Evolutionary conservation across 1,140 invertebrate genomes (phyloP), one percentile per base, ranked within the genome.

Genomic region (Cephus cinctus): DNA sequence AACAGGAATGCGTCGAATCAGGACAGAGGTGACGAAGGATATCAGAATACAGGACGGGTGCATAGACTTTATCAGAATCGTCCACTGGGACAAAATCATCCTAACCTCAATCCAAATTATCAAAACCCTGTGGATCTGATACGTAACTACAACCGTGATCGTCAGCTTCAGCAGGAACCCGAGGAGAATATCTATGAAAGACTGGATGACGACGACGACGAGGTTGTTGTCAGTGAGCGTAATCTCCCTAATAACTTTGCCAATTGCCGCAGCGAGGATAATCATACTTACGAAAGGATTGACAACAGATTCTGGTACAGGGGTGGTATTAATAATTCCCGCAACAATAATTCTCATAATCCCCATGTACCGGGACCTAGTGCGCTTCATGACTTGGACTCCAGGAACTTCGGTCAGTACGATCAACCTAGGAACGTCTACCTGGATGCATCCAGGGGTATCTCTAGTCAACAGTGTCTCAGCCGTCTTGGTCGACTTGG

Each of bases 111-210:
- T 55, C 70, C 67, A 8, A 66, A 71, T 39, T 71, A 73, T 40
- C 72, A 75, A 44, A 75, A 75, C 53, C 65, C 69, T 1, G 54
- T 69, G 0, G 69, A 71, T 46, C 14, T 71, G 9, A 58, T 61
- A 36, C 46, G 52, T 6, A 64, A 57, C 47, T 59, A 61, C 4
- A 59, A 63, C 36, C 52, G 57, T 1, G 50, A 45, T 32, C 52
- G 59, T 11, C 25, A 19, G 36, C 25, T 16, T 20, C 59, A 55
- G 4, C 59, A 69, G 8, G 71, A 72, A 46, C 63, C 65, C 0
- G 71, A 74, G 38, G 73, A 75, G 42, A 75, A 75, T 42, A 75
- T 74, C 52, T 75, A 75, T 35, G 73, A 75, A 38, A 59, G 70
- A 43, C 43, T 75, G 6, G 71, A 74, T 18, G 47, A 40, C 12